phyloP scores from a whole-genome alignment of 1,140 invertebrate genomes.

The Teleopsis dalmanni region DNA sequence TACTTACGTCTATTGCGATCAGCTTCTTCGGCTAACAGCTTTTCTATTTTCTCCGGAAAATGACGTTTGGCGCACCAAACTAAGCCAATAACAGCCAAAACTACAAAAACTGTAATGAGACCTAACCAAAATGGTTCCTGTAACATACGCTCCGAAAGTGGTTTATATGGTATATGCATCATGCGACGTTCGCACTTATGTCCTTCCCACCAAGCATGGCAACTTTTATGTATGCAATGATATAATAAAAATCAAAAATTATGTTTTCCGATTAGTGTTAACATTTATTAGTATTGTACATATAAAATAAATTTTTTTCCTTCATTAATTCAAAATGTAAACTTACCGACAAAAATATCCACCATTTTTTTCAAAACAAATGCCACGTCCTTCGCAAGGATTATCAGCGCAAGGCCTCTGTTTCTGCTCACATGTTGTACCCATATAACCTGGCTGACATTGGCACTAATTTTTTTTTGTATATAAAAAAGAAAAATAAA shows the following conservation, averaged over 20 bases:
- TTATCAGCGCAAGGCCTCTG: constrained; percentile 59
- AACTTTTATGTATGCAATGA: constrained; percentile 27
- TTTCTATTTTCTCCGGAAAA: constrained; percentile 75
- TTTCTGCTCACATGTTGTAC: constrained; percentile 55
- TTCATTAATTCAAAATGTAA: background rate
- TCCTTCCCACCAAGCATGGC: constrained; percentile 67
- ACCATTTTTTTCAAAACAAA: constrained; percentile 56
- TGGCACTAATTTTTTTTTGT: too few relatives aligned
- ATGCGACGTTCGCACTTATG: constrained; percentile 55
- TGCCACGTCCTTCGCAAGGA: constrained; percentile 63
- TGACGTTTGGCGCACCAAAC: constrained; percentile 74
- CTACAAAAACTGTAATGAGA: constrained; percentile 67
- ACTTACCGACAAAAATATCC: constrained; percentile 53
- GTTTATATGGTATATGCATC: constrained; percentile 59
- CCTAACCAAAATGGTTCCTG: constrained; percentile 78
- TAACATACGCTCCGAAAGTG: constrained; percentile 64
- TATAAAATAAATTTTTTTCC: background rate
- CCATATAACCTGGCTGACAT: constrained; percentile 58
- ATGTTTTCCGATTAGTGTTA: background rate
- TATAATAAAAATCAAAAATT: background rate
- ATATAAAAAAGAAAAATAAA: constrained; percentile 3
- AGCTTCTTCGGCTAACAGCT: constrained; percentile 68
- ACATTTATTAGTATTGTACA: background rate
- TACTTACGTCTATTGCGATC: constrained; percentile 56
- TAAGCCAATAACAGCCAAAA: constrained; percentile 63